These are phyloP conservation scores for Ceyx melanurus DNA, from an alignment of 2,113 vertebrate species.

Conservation along the genomic window DNA sequence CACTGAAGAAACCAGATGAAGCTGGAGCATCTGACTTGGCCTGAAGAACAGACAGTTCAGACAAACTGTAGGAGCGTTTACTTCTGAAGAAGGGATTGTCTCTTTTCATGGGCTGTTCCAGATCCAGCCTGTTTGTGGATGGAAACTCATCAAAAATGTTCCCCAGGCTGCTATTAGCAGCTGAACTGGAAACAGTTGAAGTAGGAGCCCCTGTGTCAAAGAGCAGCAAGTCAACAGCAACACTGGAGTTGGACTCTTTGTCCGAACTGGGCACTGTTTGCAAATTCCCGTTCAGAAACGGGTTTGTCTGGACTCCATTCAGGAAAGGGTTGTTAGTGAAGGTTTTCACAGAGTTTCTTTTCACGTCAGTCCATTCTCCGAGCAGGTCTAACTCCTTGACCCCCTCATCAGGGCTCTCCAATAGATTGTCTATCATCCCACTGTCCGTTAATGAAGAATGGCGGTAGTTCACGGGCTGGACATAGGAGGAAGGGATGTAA, in stretches of 20 bases:
- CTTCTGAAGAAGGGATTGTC: constrained; percentile 94
- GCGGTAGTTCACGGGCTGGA: constrained; percentile 84
- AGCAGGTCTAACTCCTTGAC: constrained; percentile 87
- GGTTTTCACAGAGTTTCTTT: constrained; percentile 68
- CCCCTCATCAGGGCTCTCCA: constrained; percentile 83
- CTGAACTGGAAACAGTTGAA: not conserved
- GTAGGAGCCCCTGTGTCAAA: constrained; percentile 77
- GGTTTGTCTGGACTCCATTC: constrained; percentile 85
- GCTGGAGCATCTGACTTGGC: constrained; percentile 75
- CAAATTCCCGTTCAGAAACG: constrained; percentile 82
- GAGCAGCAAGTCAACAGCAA: constrained; percentile 80
- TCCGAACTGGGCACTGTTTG: constrained; percentile 64
- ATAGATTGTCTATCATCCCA: constrained; percentile 87
- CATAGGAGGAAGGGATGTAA: constrained; percentile 94
- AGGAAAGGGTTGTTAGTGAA: constrained; percentile 87
- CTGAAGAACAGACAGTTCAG: constrained; percentile 91
- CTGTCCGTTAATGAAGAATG: constrained; percentile 91
- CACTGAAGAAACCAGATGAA: constrained; percentile 78
- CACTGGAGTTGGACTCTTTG: constrained; percentile 63
- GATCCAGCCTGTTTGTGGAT: constrained; percentile 36
- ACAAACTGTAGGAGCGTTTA: constrained; percentile 96
- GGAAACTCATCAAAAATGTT: constrained; percentile 75
- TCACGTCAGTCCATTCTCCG: constrained; percentile 75
- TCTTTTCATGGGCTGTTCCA: constrained; percentile 71
- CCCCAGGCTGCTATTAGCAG: constrained; percentile 73